Evolutionary conservation across 2,888 invertebrate genomes (phyloP).

Genomic region (Peribatodes rhomboidaria): DNA sequence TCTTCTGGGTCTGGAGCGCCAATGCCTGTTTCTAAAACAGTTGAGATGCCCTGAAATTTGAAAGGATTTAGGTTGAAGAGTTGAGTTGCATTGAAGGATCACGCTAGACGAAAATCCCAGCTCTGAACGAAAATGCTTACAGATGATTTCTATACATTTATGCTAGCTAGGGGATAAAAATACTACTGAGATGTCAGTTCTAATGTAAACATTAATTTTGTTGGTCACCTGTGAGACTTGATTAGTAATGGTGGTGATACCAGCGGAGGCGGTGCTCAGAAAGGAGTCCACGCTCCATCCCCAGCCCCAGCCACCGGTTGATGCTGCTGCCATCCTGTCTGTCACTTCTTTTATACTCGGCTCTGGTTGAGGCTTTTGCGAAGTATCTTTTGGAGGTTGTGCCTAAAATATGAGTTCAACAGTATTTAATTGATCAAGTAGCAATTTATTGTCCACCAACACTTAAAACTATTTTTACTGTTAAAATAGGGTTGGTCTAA

Average conservation of each 20-base stretch:
- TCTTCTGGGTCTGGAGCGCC: constrained; percentile 95
- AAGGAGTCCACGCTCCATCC: constrained; percentile 91
- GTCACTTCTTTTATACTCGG: constrained; percentile 68
- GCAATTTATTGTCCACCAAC: not conserved
- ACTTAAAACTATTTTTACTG: not conserved
- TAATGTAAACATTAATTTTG: not conserved
- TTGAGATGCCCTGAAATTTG: constrained; percentile 89
- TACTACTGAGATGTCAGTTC: too few species aligned
- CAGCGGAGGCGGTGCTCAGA: constrained; percentile 91
- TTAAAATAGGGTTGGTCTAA: too few species aligned
- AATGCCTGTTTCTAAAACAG: constrained; percentile 92
- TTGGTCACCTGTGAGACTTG: constrained; percentile 89
- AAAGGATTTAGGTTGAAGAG: not conserved
- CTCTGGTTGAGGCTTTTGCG: constrained; percentile 45
- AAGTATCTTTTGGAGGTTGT: constrained; percentile 30
- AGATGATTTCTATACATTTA: too few species aligned
- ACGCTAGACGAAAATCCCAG: too few species aligned
- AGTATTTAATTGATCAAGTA: not conserved
- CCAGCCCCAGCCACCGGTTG: constrained; percentile 87
- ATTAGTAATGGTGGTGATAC: constrained; percentile 91
- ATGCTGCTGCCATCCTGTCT: constrained; percentile 61
- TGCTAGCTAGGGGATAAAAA: not conserved
- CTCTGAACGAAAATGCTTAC: too few species aligned
- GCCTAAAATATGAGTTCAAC: constrained; percentile 44
- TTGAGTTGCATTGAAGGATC: too few species aligned